Evolutionary conservation across 2,113 vertebrate species (phyloP).

Genomic region (Platysteira castanea): DNA sequence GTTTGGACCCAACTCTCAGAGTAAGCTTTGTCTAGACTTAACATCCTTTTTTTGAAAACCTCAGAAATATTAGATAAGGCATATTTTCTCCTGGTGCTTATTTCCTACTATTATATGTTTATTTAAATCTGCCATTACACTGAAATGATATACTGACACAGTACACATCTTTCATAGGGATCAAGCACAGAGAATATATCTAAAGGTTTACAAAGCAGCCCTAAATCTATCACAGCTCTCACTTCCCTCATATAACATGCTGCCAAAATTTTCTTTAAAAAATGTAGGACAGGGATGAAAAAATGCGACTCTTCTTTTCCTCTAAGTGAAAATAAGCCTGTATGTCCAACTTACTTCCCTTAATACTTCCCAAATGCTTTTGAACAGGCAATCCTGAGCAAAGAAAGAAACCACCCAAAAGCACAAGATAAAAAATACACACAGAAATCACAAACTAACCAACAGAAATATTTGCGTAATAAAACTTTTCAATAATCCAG

Average conservation of each 20-base stretch:
- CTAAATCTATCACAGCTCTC: neutral
- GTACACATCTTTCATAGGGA: neutral
- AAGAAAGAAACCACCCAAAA: neutral
- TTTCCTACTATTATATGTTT: neutral
- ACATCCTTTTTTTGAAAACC: neutral
- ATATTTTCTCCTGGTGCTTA: neutral
- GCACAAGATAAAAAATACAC: neutral
- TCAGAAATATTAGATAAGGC: neutral
- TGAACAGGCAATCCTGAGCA: neutral
- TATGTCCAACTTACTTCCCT: neutral
- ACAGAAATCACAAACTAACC: neutral
- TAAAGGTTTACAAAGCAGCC: neutral
- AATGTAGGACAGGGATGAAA: neutral
- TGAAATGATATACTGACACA: neutral
- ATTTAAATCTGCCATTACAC: neutral
- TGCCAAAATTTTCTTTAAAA: neutral
- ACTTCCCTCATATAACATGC: neutral
- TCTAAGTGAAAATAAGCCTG: neutral
- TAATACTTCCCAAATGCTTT: neutral
- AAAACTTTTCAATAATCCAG: neutral
- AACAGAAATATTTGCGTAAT: neutral
- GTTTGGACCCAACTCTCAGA: neutral
- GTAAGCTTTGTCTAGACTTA: neutral
- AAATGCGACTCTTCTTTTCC: neutral
- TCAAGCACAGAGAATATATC: neutral